Evolutionary conservation across 2,888 invertebrate genomes (phyloP).

Genomic region (Pinctada fucata): DNA sequence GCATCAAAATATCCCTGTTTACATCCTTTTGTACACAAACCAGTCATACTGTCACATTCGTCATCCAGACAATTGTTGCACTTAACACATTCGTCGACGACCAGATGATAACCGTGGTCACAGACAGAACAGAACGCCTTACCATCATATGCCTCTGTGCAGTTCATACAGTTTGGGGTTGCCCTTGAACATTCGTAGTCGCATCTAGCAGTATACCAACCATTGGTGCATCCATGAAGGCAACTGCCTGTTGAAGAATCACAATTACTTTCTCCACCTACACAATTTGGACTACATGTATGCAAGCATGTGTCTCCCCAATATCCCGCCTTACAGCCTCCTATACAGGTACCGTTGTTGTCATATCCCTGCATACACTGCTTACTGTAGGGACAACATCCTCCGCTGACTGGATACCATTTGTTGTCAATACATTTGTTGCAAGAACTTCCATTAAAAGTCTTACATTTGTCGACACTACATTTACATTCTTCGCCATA

Average conservation of each 20-base stretch:
- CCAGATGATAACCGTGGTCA: slow-evolving; percentile 8
- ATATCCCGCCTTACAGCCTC: slow-evolving; percentile 26
- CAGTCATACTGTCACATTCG: slow-evolving; percentile 8
- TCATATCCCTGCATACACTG: slow-evolving; percentile 8
- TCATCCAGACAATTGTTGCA: slow-evolving; percentile 23
- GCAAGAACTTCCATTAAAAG: slow-evolving; percentile 2
- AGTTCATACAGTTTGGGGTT: slow-evolving; percentile 28
- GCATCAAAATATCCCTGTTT: slow-evolving; percentile 8
- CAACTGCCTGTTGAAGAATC: slow-evolving; percentile 22
- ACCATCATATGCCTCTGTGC: slow-evolving; percentile 6
- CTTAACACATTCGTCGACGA: neutral
- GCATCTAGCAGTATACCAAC: slow-evolving; percentile 27
- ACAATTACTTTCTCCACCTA: slow-evolving; percentile 17
- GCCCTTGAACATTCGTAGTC: slow-evolving; percentile 25
- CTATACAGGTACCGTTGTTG: slow-evolving; percentile 20
- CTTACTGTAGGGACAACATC: slow-evolving; percentile 31
- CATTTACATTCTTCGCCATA: slow-evolving; percentile 25
- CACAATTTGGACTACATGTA: slow-evolving; percentile 28
- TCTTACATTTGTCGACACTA: slow-evolving; percentile 16
- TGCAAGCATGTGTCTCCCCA: slow-evolving; percentile 21
- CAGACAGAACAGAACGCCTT: slow-evolving; percentile 7
- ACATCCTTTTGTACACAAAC: slow-evolving; percentile 16
- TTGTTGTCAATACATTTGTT: slow-evolving; percentile 15
- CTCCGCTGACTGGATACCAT: slow-evolving; percentile 26
- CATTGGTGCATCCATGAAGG: slow-evolving; percentile 21